Evolutionary conservation across 2,888 invertebrate species (phyloP), one percentile per base, ranked within the genome.

Genomic region (Pandemis heparana): DNA sequence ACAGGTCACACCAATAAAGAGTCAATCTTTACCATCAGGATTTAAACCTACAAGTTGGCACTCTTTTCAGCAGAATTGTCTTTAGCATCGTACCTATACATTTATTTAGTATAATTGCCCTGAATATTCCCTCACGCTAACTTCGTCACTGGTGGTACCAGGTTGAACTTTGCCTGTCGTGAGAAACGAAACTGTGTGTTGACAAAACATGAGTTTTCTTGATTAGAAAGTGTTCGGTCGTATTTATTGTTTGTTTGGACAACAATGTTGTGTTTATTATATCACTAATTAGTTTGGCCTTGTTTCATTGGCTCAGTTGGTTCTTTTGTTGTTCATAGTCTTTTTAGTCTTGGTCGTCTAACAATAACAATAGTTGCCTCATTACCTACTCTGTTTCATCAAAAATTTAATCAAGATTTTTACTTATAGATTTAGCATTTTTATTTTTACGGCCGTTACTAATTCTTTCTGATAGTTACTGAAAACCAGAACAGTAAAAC

Each of bases 91-190:
- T 23, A 23, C 23, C 23, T 56, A 56, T 56, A 56, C 23, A 10
- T 56, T 56, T 53, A 41, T 68, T 23, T 43, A 56, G 39, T 56
- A 68, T 73, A 68, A 68, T 69, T 73, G 68, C 68, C 73, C 59
- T 63, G 68, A 68, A 69, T 59, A 53, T n/a, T 39, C 16, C 62
- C 43, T 69, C 73, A 73, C 68, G 73, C 73, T 68, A 73, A 4
- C n/a, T 41, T 6, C 59, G 73, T 2, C 41, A 64, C 73, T 69
- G 73, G 68, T 48, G 12, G 68, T 73, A 63, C 73, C 73, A 73
- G 43, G 43, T 56, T 39, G 39, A 59, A 14, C 8, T 32, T 23
- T 1, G 12, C 51, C 41, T 67, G 38, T 43, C 72, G 67, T 67
- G 72, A 61, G 56, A 72, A 72, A 43, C 51, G 14, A 16, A 62